phyloP scores from a whole-genome alignment of 2,797 vertebrate species.

The Percopsis omiscomaycus region DNA sequence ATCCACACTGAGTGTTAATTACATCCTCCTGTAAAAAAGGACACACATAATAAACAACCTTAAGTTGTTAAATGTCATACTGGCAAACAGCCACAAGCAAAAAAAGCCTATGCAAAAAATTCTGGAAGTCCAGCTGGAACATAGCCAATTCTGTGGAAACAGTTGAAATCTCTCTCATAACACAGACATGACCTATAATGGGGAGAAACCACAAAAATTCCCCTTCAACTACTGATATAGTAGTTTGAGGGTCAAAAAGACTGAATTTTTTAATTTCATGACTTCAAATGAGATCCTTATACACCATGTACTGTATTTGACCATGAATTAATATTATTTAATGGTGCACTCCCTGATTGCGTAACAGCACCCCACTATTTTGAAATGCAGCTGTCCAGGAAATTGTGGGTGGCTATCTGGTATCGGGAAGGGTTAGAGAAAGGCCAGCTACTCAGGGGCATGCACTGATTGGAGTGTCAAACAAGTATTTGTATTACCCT shows the following conservation, averaged over 20 bases:
- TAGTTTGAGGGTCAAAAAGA: conserved; percentile 10
- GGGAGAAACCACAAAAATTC: conserved; percentile 19
- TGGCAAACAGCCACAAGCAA: conserved; percentile 12
- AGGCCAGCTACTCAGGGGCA: too few species aligned
- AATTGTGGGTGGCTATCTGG: too few species aligned
- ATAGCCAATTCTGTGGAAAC: conserved; percentile 29
- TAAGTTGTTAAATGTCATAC: background rate
- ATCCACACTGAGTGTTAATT: conserved; percentile 99
- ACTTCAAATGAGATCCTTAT: background rate
- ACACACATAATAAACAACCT: background rate
- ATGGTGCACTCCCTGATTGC: too few species aligned
- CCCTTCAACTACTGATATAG: background rate
- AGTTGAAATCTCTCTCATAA: conserved; percentile 3
- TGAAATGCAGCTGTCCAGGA: too few species aligned
- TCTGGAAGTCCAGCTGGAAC: conserved; percentile 53
- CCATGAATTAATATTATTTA: background rate
- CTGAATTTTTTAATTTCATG: conserved; percentile 7
- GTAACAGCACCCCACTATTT: too few species aligned
- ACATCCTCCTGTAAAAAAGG: conserved; percentile 88
- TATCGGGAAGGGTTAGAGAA: too few species aligned
- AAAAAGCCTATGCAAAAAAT: conserved; percentile 19
- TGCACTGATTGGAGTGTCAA: too few species aligned
- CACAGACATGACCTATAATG: conserved; percentile 46
- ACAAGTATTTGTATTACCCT: too few species aligned
- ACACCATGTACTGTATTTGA: background rate